These are phyloP conservation scores for Micromussa lordhowensis DNA, from an alignment of 92 coral and sea anemone genomes.

Conservation along the genomic window DNA sequence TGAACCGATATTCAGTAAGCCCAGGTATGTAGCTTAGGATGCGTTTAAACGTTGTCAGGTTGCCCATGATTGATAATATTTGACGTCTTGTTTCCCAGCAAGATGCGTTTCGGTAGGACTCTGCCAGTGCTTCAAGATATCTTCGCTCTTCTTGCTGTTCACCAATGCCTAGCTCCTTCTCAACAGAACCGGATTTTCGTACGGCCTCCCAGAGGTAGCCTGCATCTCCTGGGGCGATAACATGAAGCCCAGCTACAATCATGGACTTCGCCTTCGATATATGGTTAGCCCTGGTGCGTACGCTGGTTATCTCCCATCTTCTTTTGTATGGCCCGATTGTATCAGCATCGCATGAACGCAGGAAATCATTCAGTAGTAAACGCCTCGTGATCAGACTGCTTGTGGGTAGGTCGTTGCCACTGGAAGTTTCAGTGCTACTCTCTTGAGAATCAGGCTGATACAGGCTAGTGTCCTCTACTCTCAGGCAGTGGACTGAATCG, in stretches of 20 bases:
- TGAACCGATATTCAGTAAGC: slow-evolving; percentile 32
- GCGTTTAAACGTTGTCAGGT: slow-evolving; percentile 12
- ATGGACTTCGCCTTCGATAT: slow-evolving; percentile 42
- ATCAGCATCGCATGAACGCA: slow-evolving; percentile 41
- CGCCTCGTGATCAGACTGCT: slow-evolving; percentile 5
- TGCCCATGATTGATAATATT: background rate
- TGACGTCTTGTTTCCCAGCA: slow-evolving; percentile 30
- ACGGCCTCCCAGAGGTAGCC: slow-evolving; percentile 66
- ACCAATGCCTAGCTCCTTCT: slow-evolving; percentile 38
- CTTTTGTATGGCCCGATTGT: too few species aligned
- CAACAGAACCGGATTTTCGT: slow-evolving; percentile 29
- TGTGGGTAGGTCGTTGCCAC: slow-evolving; percentile 5
- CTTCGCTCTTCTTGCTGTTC: slow-evolving; percentile 50
- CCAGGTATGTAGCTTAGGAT: slow-evolving; percentile 27
- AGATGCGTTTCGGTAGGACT: slow-evolving; percentile 36
- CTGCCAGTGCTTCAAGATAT: slow-evolving; percentile 23
- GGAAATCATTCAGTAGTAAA: slow-evolving; percentile 15
- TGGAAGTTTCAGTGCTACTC: slow-evolving; percentile 32
- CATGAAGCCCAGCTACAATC: slow-evolving; percentile 61
- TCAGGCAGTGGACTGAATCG: slow-evolving; percentile 7
- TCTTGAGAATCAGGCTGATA: slow-evolving; percentile 30
- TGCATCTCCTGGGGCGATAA: slow-evolving; percentile 63
- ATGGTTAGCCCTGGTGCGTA: too few species aligned
- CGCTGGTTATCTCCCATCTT: too few species aligned
- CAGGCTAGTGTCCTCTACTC: slow-evolving; percentile 29